Conservation (phyloP, 92 coral and sea anemone genomes). For the Desmophyllum pertusum region DNA sequence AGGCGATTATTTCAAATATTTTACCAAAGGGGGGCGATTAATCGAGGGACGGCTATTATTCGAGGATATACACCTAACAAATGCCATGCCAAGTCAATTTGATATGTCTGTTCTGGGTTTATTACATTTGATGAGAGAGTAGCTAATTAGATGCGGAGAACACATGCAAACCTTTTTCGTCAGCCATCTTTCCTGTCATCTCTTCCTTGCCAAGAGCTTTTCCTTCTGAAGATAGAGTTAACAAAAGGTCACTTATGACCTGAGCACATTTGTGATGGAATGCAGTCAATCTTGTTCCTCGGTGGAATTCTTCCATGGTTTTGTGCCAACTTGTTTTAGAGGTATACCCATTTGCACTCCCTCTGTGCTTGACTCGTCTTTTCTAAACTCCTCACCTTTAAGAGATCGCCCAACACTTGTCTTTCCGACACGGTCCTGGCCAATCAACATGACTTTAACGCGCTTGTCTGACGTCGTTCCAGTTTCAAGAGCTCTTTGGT, state of each 20-base stretch:
- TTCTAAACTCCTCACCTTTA: background rate
- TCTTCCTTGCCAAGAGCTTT: background rate
- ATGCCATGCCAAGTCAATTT: too few relatives aligned
- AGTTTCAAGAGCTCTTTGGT: slow-evolving; percentile 2
- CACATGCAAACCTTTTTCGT: background rate
- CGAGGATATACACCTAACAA: too few relatives aligned
- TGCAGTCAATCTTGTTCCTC: background rate
- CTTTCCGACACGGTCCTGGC: slow-evolving; percentile 15
- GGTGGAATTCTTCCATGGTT: slow-evolving; percentile 6
- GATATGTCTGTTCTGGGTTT: too few relatives aligned
- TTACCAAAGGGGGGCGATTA: too few relatives aligned
- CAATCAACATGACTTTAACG: background rate
- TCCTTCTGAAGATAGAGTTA: background rate
- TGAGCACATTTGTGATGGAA: background rate
- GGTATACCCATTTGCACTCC: background rate
- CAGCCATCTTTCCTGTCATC: background rate
- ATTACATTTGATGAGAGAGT: too few relatives aligned
- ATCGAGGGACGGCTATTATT: too few relatives aligned
- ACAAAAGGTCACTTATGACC: background rate
- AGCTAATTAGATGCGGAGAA: too few relatives aligned
- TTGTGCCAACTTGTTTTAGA: background rate
- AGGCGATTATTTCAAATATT: too few relatives aligned
- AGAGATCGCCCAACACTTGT: slow-evolving; percentile 2
- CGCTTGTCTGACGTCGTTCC: background rate
- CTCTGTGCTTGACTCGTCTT: slow-evolving; percentile 4